Evolutionary conservation across 2,113 vertebrate species (phyloP), one percentile per base, ranked within the genome.

Genomic region (Thamnaconus septentrionalis): DNA sequence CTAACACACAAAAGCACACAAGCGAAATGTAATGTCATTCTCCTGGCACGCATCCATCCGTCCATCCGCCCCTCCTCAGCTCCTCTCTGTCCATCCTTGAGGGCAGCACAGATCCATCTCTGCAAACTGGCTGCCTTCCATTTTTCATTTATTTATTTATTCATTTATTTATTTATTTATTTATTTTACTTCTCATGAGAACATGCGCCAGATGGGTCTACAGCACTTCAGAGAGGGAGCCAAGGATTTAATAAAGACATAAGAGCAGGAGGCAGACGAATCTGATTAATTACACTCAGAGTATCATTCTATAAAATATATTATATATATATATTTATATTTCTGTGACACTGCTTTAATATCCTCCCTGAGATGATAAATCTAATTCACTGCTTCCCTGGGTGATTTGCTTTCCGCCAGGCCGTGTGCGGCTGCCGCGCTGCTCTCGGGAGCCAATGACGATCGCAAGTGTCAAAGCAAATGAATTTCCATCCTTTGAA

Each of bases 121-220:
- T 43, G 64, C 0, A 11, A 31, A 18, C 70, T 81, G 81, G 81
- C 73, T 40, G 54, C 55, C 11, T 69, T 83, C 75, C 78, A 77
- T 59, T 61, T 71, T 71, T 53, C 44, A 52, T 56, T 4, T 41
- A 59, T 61, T 83, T 75, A 31, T 31, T 31, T 31, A 1, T 31
- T 31, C 2, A 31, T 31, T 31, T 31, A 1, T 31, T 31, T 31
- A 31, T 31, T 31, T 31, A 1, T 31, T 31, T 31, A 31, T 31
- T 31, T 31, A 31, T 31, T 31, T 31, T 31, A 31, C 18, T 31
- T 31, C 18, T 31, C 18, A 72, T 48, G 53, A 67, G 71, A 67
- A 66, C 48, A 60, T 65, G 73, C 53, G 58, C 78, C 80, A 85
- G 83, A 58, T 76, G 83, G 73, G 72, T 54, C 48, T 63, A 31